Evolutionary conservation across 1,140 invertebrate species (phyloP).

Genomic region (Brachionus paranguensis): DNA sequence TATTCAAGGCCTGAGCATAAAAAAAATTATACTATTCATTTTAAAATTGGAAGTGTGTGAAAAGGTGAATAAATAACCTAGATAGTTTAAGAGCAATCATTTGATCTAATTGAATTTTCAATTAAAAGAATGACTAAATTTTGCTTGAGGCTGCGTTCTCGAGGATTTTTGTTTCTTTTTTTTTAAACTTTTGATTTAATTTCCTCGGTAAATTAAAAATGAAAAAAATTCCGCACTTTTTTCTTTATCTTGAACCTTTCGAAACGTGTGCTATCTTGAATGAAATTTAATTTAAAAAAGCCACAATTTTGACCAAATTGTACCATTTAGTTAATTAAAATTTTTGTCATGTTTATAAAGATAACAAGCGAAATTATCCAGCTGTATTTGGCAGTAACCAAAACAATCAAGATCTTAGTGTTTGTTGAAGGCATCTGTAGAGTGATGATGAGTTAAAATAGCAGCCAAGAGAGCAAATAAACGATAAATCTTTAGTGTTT

Average conservation of each 20-base stretch:
- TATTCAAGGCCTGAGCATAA: too few species aligned
- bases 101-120: not conserved
- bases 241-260: not conserved
- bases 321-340: not conserved
- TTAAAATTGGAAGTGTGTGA: not conserved
- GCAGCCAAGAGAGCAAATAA: not conserved
- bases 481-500: not conserved
- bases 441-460: slow-evolving; percentile 7
- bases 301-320: not conserved
- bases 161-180: not conserved
- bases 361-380: not conserved
- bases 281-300: not conserved
- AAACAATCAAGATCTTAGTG: not conserved
- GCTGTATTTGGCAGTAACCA: not conserved
- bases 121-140: not conserved
- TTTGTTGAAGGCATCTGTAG: not conserved
- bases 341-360: not conserved
- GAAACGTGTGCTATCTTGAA: not conserved
- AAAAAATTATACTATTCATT: too few species aligned
- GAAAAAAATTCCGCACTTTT: not conserved
- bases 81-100: not conserved
- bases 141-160: not conserved
- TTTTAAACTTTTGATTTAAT: not conserved
- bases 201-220: too few species aligned
- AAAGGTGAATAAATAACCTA: not conserved